Evolutionary conservation across 2,113 vertebrate genomes (phyloP).

Genomic region (Glaucomys volans): DNA sequence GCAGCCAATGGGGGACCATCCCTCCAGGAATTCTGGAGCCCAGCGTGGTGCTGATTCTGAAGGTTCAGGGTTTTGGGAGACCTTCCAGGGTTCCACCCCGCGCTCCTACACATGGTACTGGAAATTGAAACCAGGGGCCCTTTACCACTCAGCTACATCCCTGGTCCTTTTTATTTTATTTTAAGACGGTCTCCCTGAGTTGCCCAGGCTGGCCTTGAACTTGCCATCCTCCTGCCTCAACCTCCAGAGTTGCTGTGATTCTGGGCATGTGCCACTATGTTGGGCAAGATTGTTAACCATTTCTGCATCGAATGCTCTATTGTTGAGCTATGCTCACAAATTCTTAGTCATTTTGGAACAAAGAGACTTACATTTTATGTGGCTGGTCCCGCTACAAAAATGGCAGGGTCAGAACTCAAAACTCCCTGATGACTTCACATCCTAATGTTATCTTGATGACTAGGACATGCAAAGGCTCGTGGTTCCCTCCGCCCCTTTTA

Average conservation of each 20-base stretch:
- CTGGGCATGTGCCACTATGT: neutral
- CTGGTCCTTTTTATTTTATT: neutral
- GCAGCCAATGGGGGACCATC: neutral
- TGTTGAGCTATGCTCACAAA: neutral
- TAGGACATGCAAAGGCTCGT: neutral
- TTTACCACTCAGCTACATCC: neutral
- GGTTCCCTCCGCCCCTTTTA: neutral
- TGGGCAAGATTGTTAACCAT: too few species aligned
- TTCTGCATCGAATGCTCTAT: too few species aligned
- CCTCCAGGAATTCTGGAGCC: neutral
- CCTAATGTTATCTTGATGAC: neutral
- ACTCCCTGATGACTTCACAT: neutral
- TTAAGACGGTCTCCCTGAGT: neutral
- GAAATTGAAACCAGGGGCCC: neutral
- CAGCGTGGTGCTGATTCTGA: neutral
- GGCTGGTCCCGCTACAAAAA: neutral
- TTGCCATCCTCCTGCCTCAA: neutral
- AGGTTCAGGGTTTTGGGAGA: neutral
- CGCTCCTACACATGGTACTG: neutral
- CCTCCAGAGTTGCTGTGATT: neutral
- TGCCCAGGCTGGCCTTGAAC: neutral
- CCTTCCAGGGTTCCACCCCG: neutral
- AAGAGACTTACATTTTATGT: neutral
- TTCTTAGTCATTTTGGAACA: neutral
- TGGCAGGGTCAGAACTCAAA: neutral